Evolutionary conservation across 2,888 invertebrate species (phyloP), one percentile per base, ranked within the genome.

Genomic region (Cryptocephalus primarius): DNA sequence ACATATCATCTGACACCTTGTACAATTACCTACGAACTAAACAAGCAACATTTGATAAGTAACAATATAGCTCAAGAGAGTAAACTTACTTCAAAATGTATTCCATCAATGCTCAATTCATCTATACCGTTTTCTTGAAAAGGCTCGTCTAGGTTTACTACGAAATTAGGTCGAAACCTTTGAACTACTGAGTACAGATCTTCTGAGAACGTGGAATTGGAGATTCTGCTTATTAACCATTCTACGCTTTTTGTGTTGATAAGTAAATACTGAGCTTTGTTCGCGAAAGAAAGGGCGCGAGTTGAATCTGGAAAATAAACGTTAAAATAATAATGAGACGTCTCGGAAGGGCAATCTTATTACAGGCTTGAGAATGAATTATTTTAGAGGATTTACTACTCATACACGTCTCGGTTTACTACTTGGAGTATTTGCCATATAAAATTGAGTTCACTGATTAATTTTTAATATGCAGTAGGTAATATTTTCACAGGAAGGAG

Each of bases 1-100:
- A 66, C 95, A 94, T 48, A 97, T 86, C 89, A 96, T 95, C 70
- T 93, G 91, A 65, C 96, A 97, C 45, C 96, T 79, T 1, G 82
- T 83, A 63, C 95, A 96, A 39, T 79, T 79, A 1, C 88, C 89
- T 55, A 83, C 81, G 44, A 82, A 80, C 83, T 88, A 71, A 45
- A 22, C 22, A 74, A 53, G 22, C 3, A 9, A 33, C 31, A 9
- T 39, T 9, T 14, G 8, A 39, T 39, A 9, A 39, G 9, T 22
- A 22, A 22, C 22, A 22, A 22, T 2, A 6, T 22, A 2, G 22
- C 22, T 22, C 36, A 11, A 6, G 6, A 12, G 4, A 11, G 2
- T 2, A 36, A 36, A 4, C 11, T 48, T 72, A 85, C 89, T 75
- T 78, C 72, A 61, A 88, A 85, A 45, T 68, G 62, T 52, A 76